A percentile compares a stretch with the other conserved stretches of the same genome.
phyloP scores from a whole-genome alignment of 2,797 vertebrate genomes.

The Micrastur ruficollis region DNA sequence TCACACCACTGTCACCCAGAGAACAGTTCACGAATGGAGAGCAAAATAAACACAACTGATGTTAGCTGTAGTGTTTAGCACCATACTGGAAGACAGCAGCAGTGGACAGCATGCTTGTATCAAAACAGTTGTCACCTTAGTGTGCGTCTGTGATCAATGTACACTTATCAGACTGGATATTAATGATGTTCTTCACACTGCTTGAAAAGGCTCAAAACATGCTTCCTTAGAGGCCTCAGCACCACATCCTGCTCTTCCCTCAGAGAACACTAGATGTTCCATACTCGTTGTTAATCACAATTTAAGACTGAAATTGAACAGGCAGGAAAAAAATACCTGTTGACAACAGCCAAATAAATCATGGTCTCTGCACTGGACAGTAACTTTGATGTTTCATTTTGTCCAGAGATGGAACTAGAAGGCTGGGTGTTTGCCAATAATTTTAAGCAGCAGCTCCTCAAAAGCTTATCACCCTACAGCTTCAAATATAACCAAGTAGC shows the following conservation, averaged over 20 bases:
- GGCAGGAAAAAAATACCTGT: not conserved
- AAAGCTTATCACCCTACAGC: not conserved
- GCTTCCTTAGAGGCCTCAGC: not conserved
- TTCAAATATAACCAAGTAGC: not conserved
- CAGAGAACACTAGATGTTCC: not conserved
- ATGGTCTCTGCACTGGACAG: not conserved
- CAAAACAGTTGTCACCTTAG: not conserved
- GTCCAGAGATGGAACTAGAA: not conserved
- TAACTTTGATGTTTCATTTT: not conserved
- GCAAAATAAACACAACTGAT: not conserved
- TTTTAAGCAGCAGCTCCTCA: not conserved
- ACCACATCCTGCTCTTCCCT: not conserved
- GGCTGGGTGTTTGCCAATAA: not conserved
- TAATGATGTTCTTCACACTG: not conserved
- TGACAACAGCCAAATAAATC: not conserved
- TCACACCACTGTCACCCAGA: not conserved
- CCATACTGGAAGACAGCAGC: not conserved
- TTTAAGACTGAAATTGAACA: not conserved
- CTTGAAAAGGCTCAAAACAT: not conserved
- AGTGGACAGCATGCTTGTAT: not conserved
- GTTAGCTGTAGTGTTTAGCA: not conserved
- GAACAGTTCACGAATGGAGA: fast-evolving
- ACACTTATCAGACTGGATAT: not conserved
- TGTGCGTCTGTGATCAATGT: not conserved
- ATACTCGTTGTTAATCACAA: not conserved